phyloP scores from a whole-genome alignment of 2,888 invertebrate species.

The Lymantria monacha region DNA sequence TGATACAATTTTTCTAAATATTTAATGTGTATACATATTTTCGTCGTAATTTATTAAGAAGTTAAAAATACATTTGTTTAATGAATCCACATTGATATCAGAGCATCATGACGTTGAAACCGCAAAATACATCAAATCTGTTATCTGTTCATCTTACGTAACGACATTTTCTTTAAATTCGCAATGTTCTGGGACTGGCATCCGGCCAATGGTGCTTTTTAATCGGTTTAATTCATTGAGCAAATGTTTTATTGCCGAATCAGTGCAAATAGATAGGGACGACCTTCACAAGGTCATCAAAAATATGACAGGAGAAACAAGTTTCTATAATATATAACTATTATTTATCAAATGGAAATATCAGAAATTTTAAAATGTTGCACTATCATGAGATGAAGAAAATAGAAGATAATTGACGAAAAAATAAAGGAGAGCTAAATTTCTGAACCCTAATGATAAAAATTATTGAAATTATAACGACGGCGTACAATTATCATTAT shows the following conservation, averaged over 20 bases:
- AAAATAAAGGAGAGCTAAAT: no score
- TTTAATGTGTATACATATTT: no score
- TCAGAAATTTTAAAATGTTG: no score
- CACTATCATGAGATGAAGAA: no score
- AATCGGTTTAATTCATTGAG: conserved; percentile 78
- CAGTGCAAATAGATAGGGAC: conserved; percentile 61
- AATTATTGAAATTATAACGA: no score
- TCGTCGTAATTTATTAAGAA: not conserved
- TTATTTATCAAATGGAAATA: not conserved
- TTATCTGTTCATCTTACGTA: conserved; percentile 57
- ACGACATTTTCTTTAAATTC: conserved; percentile 73
- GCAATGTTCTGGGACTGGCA: conserved; percentile 74
- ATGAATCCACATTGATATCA: conserved; percentile 18
- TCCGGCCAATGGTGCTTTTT: conserved; percentile 72
- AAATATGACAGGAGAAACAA: conserved; percentile 42
- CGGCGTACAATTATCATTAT: no score
- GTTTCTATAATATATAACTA: conserved; percentile 15
- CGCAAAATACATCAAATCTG: conserved; percentile 31
- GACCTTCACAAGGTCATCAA: conserved; percentile 71
- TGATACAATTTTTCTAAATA: no score
- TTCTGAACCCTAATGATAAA: no score
- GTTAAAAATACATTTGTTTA: conserved; percentile 17
- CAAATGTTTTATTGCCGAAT: conserved; percentile 68
- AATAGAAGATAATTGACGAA: no score
- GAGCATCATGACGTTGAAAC: conserved; percentile 22